Conservation (phyloP, 2,888 invertebrate genomes). For the Dasysyrphus albostriatus region DNA sequence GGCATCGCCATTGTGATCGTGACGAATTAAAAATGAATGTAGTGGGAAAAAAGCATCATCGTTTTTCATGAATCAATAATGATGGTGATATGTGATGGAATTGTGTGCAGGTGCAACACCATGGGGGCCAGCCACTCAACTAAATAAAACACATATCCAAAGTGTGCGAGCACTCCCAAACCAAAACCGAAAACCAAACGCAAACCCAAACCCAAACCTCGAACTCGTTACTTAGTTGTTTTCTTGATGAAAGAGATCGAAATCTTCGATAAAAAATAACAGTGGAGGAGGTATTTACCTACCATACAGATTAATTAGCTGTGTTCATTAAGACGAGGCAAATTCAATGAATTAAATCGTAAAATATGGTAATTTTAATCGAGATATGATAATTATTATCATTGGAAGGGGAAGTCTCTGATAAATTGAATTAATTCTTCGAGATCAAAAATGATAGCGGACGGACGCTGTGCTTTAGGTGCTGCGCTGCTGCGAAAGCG, state of each 20-base stretch:
- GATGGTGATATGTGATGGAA: conserved; percentile 1
- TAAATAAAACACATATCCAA: not conserved
- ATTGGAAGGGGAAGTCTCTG: conserved; percentile 29
- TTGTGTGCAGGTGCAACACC: conserved; percentile 32
- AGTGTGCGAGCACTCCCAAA: conserved; percentile 16
- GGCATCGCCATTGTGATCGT: not conserved
- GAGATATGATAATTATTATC: conserved; percentile 53
- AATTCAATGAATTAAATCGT: conserved; percentile 54
- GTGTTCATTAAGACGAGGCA: conserved; percentile 48
- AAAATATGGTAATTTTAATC: conserved; percentile 58
- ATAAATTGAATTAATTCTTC: conserved; percentile 60
- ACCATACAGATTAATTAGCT: conserved; percentile 53
- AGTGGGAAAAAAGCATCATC: conserved; percentile 5
- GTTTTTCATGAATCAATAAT: not conserved
- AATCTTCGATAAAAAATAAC: conserved; percentile 19
- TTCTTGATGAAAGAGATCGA: conserved; percentile 25
- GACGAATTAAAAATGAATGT: conserved; percentile 1
- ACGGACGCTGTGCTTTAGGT: not conserved
- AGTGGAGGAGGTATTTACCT: conserved; percentile 35
- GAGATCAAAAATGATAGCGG: conserved; percentile 19
- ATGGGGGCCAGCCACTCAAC: conserved; percentile 3
- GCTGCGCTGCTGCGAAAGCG: not conserved
- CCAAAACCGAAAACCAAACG: not conserved
- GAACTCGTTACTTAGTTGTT: conserved; percentile 20
- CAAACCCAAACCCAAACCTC: not conserved